A percentile compares a stretch with the other conserved stretches of the same genome.
These are phyloP conservation scores for Melanaphis sacchari DNA, from an alignment of 1,140 invertebrate genomes.

Conservation along the genomic window DNA sequence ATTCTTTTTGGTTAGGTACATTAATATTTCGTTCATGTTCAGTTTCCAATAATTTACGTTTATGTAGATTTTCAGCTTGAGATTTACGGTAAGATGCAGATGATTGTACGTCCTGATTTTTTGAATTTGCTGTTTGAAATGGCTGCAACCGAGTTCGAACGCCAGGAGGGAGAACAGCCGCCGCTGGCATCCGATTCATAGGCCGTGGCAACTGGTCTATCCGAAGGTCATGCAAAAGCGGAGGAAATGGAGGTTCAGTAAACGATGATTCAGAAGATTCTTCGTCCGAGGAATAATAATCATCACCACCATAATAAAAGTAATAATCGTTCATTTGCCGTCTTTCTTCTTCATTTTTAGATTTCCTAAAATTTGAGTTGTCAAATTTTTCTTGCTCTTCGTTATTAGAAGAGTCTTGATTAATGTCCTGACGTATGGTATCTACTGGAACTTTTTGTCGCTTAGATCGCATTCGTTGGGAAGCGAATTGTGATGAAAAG, in stretches of 20 bases:
- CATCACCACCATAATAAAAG: neutral
- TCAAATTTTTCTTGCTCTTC: neutral
- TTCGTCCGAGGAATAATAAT: conserved; percentile 25
- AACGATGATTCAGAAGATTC: neutral
- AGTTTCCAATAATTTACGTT: neutral
- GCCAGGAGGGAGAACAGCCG: neutral
- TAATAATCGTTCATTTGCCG: neutral
- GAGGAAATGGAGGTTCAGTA: neutral
- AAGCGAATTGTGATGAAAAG: neutral
- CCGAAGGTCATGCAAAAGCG: conserved; percentile 11
- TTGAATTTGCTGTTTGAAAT: neutral
- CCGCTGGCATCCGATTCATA: neutral
- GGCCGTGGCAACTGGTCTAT: neutral
- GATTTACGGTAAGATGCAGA: no score
- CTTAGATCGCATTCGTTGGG: neutral
- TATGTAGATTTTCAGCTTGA: neutral
- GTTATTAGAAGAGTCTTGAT: neutral
- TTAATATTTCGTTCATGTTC: neutral
- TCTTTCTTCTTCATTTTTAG: neutral
- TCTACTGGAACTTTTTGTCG: neutral
- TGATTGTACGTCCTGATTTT: no score
- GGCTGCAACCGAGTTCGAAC: neutral
- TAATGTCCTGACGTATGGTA: neutral
- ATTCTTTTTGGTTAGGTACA: neutral
- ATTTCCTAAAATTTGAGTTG: neutral